These are phyloP conservation scores for Alloscopus bannaensis DNA, from an alignment of 2,888 invertebrate genomes.

Conservation along the genomic window DNA sequence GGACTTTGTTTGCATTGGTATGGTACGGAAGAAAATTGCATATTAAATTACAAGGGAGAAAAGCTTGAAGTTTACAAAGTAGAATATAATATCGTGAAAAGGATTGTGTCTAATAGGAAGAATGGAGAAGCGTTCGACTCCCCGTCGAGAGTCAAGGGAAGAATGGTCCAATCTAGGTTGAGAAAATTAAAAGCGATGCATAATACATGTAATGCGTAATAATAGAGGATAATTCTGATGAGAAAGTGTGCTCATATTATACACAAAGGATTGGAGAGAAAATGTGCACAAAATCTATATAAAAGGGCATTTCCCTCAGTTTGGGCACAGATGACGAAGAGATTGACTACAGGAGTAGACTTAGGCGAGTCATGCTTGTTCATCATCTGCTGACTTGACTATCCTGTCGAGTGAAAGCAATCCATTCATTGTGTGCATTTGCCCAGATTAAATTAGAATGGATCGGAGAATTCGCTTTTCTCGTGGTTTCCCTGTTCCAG, in stretches of 20 bases:
- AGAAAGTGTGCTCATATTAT: slow-evolving; percentile 1
- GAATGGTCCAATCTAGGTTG: slow-evolving; percentile 12
- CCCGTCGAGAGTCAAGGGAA: slow-evolving; percentile 56
- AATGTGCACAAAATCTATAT: not conserved
- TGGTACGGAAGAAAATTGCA: slow-evolving; percentile 48
- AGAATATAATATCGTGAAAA: slow-evolving; percentile 56
- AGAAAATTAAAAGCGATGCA: slow-evolving; percentile 60
- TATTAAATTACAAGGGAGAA: slow-evolving; percentile 54
- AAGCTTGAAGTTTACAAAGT: slow-evolving; percentile 42
- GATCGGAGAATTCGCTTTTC: slow-evolving; percentile 35
- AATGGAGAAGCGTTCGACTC: slow-evolving; percentile 53
- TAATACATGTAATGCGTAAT: slow-evolving; percentile 33
- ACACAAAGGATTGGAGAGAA: not conserved
- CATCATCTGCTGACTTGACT: slow-evolving; percentile 57
- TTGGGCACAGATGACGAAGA: slow-evolving; percentile 13
- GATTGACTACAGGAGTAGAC: slow-evolving; percentile 45
- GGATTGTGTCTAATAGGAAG: slow-evolving; percentile 59
- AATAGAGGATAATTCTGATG: slow-evolving; percentile 24
- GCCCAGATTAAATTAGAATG: slow-evolving; percentile 62
- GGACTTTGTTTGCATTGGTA: slow-evolving; percentile 31
- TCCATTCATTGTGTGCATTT: slow-evolving; percentile 60
- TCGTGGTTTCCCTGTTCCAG: not conserved
- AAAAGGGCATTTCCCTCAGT: slow-evolving; percentile 27
- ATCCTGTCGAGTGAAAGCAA: slow-evolving; percentile 60
- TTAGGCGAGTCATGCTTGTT: slow-evolving; percentile 20